These are phyloP conservation scores for Dolomedes plantarius DNA, from an alignment of 2,888 invertebrate genomes.

Conservation along the genomic window DNA sequence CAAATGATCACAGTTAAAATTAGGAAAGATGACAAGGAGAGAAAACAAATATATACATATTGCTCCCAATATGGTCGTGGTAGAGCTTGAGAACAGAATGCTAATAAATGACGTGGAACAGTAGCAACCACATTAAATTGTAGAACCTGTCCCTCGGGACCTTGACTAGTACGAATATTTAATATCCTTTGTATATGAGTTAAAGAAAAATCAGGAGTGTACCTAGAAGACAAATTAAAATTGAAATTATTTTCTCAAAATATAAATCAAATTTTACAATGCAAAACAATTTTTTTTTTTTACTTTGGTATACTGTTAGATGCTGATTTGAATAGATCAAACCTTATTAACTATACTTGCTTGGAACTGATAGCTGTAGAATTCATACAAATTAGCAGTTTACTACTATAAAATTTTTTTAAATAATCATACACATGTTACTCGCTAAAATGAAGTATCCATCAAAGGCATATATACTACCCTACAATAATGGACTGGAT, in stretches of 20 bases:
- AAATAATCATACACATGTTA: no score
- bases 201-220: slow-evolving; percentile 91
- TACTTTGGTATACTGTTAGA: no score
- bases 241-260: not conserved
- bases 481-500: no score
- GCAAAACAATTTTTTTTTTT: not conserved
- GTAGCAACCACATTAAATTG: slow-evolving; percentile 85
- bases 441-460: no score
- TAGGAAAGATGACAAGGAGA: slow-evolving; percentile 81
- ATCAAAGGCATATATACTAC: no score
- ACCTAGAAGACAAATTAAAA: slow-evolving; percentile 79
- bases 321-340: no score
- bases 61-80: slow-evolving; percentile 87
- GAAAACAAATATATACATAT: slow-evolving; percentile 82
- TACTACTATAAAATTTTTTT: no score
- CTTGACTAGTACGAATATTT: slow-evolving; percentile 76
- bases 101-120: slow-evolving; percentile 82
- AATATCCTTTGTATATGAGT: slow-evolving; percentile 84
- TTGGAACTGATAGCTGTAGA: no score
- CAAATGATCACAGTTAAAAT: slow-evolving; percentile 83
- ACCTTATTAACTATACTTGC: no score
- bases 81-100: slow-evolving; percentile 83
- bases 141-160: slow-evolving; percentile 75
- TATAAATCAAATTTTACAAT: not conserved
- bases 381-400: no score